phyloP scores from a whole-genome alignment of 2,888 invertebrate genomes.

The Pyrocoelia pectoralis region DNA sequence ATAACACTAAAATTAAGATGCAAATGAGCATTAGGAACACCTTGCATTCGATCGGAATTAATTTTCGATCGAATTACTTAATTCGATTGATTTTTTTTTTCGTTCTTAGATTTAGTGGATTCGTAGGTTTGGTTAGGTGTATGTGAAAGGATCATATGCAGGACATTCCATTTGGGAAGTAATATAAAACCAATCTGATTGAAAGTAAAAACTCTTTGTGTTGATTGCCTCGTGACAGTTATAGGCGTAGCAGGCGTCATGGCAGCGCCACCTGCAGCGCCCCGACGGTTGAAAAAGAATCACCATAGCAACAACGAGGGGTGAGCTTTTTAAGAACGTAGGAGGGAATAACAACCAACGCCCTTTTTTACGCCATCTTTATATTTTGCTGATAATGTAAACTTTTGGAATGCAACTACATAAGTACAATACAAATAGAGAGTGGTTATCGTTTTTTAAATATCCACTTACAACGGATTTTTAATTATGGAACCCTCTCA shows the following conservation, averaged over 20 bases:
- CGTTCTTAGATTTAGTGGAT: neutral
- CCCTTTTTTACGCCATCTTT: constrained; percentile 56
- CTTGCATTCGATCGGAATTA: neutral
- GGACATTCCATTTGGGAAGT: constrained; percentile 18
- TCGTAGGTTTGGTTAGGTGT: no score
- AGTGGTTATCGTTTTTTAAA: constrained; percentile 11
- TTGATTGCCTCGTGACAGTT: constrained; percentile 32
- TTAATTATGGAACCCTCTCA: constrained; percentile 14
- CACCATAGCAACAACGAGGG: constrained; percentile 53
- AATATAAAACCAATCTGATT: constrained; percentile 28
- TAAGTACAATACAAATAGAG: constrained; percentile 30
- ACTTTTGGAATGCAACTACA: constrained; percentile 29
- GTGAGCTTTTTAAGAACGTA: constrained; percentile 54
- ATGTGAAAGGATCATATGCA: neutral
- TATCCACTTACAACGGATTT: constrained; percentile 10
- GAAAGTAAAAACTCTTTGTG: constrained; percentile 31
- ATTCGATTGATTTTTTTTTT: neutral
- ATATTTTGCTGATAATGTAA: constrained; percentile 45
- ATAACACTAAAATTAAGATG: neutral
- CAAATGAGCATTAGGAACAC: neutral
- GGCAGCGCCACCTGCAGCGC: constrained; percentile 50
- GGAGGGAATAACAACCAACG: constrained; percentile 51
- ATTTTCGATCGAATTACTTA: neutral
- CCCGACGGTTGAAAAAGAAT: constrained; percentile 53
- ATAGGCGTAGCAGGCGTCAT: constrained; percentile 40